These are phyloP conservation scores for Urocitellus parryii DNA, from an alignment of 2,113 vertebrate species.

Conservation along the genomic window DNA sequence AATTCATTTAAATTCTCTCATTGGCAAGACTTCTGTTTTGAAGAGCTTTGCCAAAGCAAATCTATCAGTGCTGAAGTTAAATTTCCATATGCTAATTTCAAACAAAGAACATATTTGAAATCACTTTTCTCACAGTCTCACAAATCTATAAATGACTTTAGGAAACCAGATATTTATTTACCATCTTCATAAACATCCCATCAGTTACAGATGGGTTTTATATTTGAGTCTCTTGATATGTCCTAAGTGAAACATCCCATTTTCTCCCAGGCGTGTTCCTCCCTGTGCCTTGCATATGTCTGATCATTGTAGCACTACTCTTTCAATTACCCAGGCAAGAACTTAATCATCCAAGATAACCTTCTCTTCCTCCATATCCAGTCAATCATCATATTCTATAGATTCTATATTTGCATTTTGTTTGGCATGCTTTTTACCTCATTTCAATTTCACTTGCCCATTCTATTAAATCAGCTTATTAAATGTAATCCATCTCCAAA, in stretches of 20 bases:
- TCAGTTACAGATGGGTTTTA: slow-evolving; percentile 23
- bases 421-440: not conserved
- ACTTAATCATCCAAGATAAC: not conserved
- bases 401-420: not conserved
- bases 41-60: slow-evolving; percentile 60
- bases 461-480: not conserved
- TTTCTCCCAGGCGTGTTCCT: not conserved
- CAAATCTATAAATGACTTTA: not conserved
- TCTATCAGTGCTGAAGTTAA: slow-evolving; percentile 28
- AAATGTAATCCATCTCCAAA: not conserved
- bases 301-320: not conserved
- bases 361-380: not conserved
- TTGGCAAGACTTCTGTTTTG: slow-evolving; percentile 62
- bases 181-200: not conserved
- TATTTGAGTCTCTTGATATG: not conserved
- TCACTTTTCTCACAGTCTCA: slow-evolving; percentile 17
- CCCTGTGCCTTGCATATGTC: not conserved
- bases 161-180: slow-evolving; percentile 31
- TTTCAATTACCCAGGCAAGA: not conserved
- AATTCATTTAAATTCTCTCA: slow-evolving; percentile 64
- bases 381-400: not conserved
- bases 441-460: not conserved
- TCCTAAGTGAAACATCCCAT: not conserved
- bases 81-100: slow-evolving; percentile 62
- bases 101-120: slow-evolving; percentile 39